phyloP scores from a whole-genome alignment of 2,888 invertebrate genomes.

The Azorinus chamasolen region DNA sequence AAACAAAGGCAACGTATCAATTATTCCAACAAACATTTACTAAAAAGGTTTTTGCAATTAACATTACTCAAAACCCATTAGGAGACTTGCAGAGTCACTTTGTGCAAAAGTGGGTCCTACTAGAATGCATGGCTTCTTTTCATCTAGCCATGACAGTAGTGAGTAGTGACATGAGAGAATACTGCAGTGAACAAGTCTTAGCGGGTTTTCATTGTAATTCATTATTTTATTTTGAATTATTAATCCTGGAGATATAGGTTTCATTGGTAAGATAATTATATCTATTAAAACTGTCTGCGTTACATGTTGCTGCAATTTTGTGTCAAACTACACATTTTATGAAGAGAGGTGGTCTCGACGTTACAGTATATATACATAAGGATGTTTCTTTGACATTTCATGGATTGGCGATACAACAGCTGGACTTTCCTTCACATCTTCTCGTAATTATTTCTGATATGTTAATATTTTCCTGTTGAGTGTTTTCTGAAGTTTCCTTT shows the following conservation, averaged over 20 bases:
- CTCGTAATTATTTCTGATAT: conserved; percentile 7
- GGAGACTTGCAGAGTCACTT: background rate
- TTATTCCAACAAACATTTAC: background rate
- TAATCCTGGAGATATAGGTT: conserved; percentile 23
- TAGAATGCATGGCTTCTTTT: conserved; percentile 2
- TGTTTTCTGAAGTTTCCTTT: conserved; percentile 4
- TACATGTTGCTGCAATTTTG: conserved; percentile 37
- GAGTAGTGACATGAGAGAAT: background rate
- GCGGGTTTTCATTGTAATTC: conserved; percentile 4
- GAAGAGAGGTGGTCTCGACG: conserved; percentile 33
- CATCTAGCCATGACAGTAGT: conserved; percentile 1
- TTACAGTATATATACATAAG: conserved; percentile 23
- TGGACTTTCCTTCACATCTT: conserved; percentile 5
- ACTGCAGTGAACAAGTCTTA: background rate
- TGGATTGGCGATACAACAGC: background rate
- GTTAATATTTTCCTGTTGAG: background rate
- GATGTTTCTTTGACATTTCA: background rate
- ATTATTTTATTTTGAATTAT: background rate
- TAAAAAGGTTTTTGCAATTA: background rate
- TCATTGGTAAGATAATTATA: conserved; percentile 37
- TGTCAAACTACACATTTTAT: conserved; percentile 22
- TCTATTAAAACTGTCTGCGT: conserved; percentile 13
- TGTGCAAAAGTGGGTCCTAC: conserved; percentile 7
- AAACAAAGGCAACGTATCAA: background rate
- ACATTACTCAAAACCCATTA: background rate